Evolutionary conservation across 2,888 invertebrate genomes (phyloP).

Genomic region (Ephialtes manifestator): DNA sequence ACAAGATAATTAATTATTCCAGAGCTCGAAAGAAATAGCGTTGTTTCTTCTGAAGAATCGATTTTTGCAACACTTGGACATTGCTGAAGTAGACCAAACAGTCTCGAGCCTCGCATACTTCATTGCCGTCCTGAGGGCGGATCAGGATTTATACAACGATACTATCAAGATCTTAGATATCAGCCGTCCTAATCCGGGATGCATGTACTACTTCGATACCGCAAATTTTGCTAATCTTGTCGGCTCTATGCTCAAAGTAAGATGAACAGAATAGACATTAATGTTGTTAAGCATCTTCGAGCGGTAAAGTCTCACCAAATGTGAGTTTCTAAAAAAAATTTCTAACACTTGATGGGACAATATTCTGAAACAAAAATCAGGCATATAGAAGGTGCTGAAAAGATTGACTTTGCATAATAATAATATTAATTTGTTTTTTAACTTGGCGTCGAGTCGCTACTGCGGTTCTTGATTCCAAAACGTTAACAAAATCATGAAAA

Average conservation of each 20-base stretch:
- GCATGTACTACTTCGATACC: conserved; percentile 77
- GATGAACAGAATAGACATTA: not conserved
- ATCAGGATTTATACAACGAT: conserved; percentile 80
- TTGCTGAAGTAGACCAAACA: conserved; percentile 88
- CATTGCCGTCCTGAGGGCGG: conserved; percentile 86
- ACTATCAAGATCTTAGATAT: conserved; percentile 84
- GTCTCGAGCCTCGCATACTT: conserved; percentile 87
- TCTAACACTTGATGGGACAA: no score
- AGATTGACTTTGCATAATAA: no score
- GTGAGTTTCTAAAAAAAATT: no score
- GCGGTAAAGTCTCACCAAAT: no score
- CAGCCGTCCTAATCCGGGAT: conserved; percentile 84
- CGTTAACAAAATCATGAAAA: no score
- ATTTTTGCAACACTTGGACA: conserved; percentile 87
- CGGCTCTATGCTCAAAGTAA: conserved; percentile 83
- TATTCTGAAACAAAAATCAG: no score
- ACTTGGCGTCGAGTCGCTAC: no score
- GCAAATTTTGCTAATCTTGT: conserved; percentile 80
- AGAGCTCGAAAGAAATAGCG: conserved; percentile 87
- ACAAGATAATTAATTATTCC: conserved; percentile 47
- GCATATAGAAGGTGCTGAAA: no score
- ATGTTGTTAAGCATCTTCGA: no score
- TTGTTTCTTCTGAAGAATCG: conserved; percentile 86
- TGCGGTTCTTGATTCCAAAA: no score
- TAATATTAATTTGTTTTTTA: no score